Conservation (phyloP, 2,888 invertebrate genomes). For the Odontocerum albicorne region DNA sequence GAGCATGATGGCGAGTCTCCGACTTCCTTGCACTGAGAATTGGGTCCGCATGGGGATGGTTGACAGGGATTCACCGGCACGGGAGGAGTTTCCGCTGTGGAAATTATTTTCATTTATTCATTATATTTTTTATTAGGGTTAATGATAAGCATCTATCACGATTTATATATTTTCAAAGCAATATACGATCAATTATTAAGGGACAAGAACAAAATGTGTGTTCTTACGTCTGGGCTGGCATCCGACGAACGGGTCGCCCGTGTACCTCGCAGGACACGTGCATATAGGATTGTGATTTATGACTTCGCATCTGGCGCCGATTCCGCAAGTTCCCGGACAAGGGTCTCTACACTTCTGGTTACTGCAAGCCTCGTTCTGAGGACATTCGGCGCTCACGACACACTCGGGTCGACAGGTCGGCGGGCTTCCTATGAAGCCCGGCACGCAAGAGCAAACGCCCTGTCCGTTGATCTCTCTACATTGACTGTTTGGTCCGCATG, state of each 20-base stretch:
- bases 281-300: constrained; percentile 82
- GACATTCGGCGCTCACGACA: constrained; percentile 72
- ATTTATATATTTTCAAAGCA: too few species aligned
- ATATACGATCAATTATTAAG: too few species aligned
- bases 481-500: constrained; percentile 66
- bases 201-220: too few species aligned
- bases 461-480: constrained; percentile 62
- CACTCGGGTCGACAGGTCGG: constrained; percentile 76
- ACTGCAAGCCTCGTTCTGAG: constrained; percentile 71
- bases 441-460: constrained; percentile 65
- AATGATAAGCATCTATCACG: too few species aligned
- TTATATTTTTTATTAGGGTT: too few species aligned
- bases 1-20: constrained; percentile 74
- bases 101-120: too few species aligned
- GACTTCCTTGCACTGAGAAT: constrained; percentile 69
- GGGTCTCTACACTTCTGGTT: constrained; percentile 81
- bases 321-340: constrained; percentile 79
- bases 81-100: constrained; percentile 50
- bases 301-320: constrained; percentile 72
- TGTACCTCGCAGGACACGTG: constrained; percentile 65
- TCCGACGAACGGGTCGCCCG: constrained; percentile 76
- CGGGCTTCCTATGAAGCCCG: constrained; percentile 63
- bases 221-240: constrained; percentile 59
- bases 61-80: constrained; percentile 66
- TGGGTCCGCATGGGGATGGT: constrained; percentile 81